Evolutionary conservation across 2,113 vertebrate genomes (phyloP).

Genomic region (Syngnathus floridae): DNA sequence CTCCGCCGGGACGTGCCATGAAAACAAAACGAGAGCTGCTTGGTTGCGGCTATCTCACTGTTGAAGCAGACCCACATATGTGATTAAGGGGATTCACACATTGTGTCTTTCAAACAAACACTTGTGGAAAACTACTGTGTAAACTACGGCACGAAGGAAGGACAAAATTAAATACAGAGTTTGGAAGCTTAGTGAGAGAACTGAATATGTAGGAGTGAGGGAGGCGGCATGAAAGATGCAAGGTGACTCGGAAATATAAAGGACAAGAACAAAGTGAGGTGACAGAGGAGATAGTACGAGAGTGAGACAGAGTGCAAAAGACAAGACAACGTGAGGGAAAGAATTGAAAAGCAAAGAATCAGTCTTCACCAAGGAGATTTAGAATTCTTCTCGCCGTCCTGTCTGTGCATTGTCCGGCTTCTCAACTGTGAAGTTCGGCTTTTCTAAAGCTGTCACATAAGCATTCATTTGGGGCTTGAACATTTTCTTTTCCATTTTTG

Average conservation of each 20-base stretch:
- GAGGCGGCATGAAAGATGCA: slow-evolving; percentile 39
- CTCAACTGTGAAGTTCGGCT: slow-evolving; percentile 46
- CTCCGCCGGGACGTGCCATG: slow-evolving; percentile 60
- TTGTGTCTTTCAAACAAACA: slow-evolving; percentile 10
- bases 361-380: slow-evolving; percentile 39
- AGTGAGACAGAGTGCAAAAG: slow-evolving; percentile 25
- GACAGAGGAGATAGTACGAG: slow-evolving; percentile 4
- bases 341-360: slow-evolving; percentile 28
- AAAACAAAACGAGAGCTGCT: slow-evolving; percentile 62
- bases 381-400: slow-evolving; percentile 47
- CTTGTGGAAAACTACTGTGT: slow-evolving; percentile 36
- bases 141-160: slow-evolving; percentile 31
- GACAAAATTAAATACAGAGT: slow-evolving; percentile 25
- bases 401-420: slow-evolving; percentile 44
- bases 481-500: neutral
- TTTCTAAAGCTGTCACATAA: slow-evolving; percentile 51
- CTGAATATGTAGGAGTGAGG: slow-evolving; percentile 42
- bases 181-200: slow-evolving; percentile 44
- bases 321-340: slow-evolving; percentile 12
- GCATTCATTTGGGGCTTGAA: slow-evolving; percentile 28
- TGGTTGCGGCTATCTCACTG: slow-evolving; percentile 28
- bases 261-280: slow-evolving; percentile 37
- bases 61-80: slow-evolving; percentile 29
- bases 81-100: slow-evolving; percentile 13
- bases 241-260: slow-evolving; percentile 37